These are phyloP conservation scores for Chrysaora quinquecirrha DNA, from an alignment of 30 jellyfish, hydroid and myxozoan species.

Conservation along the genomic window DNA sequence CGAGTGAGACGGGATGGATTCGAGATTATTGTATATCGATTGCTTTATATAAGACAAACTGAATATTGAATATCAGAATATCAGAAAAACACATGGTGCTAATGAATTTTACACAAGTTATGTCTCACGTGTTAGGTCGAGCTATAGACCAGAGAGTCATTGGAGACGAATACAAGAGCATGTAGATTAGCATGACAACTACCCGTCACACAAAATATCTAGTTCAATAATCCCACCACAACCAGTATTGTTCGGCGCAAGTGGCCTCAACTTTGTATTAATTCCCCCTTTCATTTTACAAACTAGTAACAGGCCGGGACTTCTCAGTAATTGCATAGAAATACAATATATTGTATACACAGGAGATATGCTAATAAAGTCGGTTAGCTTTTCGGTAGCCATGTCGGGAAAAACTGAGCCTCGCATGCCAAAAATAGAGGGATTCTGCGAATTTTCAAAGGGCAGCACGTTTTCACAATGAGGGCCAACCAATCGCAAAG, in stretches of 20 bases:
- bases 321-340: background rate
- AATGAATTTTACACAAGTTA: too few species aligned
- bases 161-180: constrained; percentile 14
- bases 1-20: too few species aligned
- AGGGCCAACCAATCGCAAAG: constrained; percentile 29
- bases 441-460: background rate
- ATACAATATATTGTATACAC: constrained; percentile 19
- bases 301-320: background rate
- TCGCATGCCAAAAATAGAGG: constrained; percentile 20
- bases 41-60: too few species aligned
- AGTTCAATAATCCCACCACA: constrained; percentile 37
- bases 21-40: too few species aligned
- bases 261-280: constrained; percentile 27
- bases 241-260: constrained; percentile 36
- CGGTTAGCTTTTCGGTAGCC: constrained; percentile 4
- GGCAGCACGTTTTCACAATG: constrained; percentile 25
- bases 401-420: too few species aligned
- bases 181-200: constrained; percentile 40
- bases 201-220: background rate
- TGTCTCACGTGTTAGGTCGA: too few species aligned
- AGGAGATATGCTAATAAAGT: constrained; percentile 6
- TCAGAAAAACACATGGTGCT: too few species aligned
- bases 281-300: background rate
- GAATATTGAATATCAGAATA: too few species aligned
- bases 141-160: constrained; percentile 57